Conservation (phyloP, 2,797 vertebrate species). For the Odontamblyopus lacepedii region DNA sequence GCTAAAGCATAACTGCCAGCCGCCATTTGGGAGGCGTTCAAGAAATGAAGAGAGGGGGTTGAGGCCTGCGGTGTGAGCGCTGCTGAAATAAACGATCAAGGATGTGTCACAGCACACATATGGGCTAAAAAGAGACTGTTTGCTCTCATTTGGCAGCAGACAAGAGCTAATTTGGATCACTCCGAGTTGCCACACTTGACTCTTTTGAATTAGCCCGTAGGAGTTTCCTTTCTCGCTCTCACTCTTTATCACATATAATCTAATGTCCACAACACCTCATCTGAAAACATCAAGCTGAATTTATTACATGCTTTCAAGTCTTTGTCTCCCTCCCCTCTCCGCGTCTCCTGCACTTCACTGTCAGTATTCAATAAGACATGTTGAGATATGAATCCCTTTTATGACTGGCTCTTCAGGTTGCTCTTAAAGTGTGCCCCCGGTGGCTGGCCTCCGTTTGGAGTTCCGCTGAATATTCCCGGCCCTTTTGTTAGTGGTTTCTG, state of each 20-base stretch:
- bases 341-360: slow-evolving; percentile 84
- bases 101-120: slow-evolving; percentile 74
- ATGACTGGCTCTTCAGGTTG: slow-evolving; percentile 85
- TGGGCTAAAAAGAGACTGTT: slow-evolving; percentile 71
- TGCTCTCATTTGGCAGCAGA: slow-evolving; percentile 74
- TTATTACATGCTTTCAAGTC: slow-evolving; percentile 71
- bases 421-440: slow-evolving; percentile 88
- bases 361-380: slow-evolving; percentile 92
- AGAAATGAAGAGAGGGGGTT: slow-evolving; percentile 69
- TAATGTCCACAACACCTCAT: slow-evolving; percentile 60
- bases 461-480: slow-evolving; percentile 88
- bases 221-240: slow-evolving; percentile 44
- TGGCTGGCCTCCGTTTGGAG: slow-evolving; percentile 73
- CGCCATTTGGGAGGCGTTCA: slow-evolving; percentile 87
- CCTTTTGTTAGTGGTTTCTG: slow-evolving; percentile 94
- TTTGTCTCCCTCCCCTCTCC: slow-evolving; percentile 57
- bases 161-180: slow-evolving; percentile 69
- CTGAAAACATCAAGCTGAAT: slow-evolving; percentile 69
- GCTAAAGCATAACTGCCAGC: slow-evolving; percentile 92
- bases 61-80: slow-evolving; percentile 32
- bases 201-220: slow-evolving; percentile 63
- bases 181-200: slow-evolving; percentile 62
- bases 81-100: slow-evolving; percentile 70
- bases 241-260: slow-evolving; percentile 55
- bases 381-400: slow-evolving; percentile 96